Conservation (phyloP, 2,797 vertebrate genomes). For the Pipistrellus nathusii region DNA sequence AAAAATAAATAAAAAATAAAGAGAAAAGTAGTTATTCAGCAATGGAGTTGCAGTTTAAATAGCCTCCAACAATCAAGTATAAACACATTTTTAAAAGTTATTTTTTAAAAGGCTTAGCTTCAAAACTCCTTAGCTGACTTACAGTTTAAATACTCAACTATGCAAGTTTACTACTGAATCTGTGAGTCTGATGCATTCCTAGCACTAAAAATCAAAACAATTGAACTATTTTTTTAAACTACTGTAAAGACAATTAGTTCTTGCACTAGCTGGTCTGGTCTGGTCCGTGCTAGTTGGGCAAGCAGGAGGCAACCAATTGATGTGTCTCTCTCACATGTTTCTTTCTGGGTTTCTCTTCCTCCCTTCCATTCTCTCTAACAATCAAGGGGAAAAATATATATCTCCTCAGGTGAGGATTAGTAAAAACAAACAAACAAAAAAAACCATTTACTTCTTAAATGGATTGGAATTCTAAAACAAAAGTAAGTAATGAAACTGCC, state of each 20-base stretch:
- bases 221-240: background rate
- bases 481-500: background rate
- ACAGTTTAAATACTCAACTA: constrained; percentile 23
- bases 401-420: too few relatives aligned
- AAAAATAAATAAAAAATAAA: background rate
- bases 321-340: too few relatives aligned
- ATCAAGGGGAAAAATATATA: too few relatives aligned
- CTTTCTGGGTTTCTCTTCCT: too few relatives aligned
- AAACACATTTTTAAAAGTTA: constrained; percentile 5
- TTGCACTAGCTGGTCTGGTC: too few relatives aligned
- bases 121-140: constrained; percentile 21
- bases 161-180: constrained; percentile 1
- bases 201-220: constrained; percentile 45
- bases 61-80: background rate
- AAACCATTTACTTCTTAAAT: background rate
- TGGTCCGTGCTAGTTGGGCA: too few relatives aligned
- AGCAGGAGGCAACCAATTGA: too few relatives aligned
- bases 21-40: background rate
- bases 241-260: background rate
- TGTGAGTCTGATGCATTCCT: background rate
- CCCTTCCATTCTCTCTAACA: too few relatives aligned
- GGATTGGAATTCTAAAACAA: background rate
- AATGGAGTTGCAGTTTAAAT: background rate
- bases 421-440: too few relatives aligned
- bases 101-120: constrained; percentile 27